Base-by-base conservation (phyloP, 2,888 invertebrate genomes). In the Monochamus alternatus region DNA sequence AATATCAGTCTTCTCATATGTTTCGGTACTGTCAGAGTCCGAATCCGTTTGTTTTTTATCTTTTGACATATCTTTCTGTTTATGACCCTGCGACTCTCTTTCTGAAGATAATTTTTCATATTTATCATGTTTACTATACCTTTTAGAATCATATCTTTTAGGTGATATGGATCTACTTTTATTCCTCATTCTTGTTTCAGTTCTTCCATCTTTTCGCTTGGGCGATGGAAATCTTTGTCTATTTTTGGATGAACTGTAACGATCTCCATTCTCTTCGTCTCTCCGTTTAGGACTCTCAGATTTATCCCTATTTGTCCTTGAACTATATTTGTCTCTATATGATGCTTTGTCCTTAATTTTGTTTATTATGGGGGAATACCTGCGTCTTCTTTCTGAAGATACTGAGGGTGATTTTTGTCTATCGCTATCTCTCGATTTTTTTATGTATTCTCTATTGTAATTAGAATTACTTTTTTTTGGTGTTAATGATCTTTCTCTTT, bases 361-460 rank as follows among this genome's bases (percentile, higher is more conserved):
- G 65, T 47, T 63, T 44, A 58, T 31, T 31, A n/a, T 32, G 8
- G 58, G 63, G 9, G 43, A 30, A 58, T n/a, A 7, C 32, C 65
- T 22, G 7, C 38, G 38, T 62, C 52, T 59, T 5, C 43, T 59
- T 22, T 30, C 31, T 2, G 47, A 12, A 4, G 75, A 68, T 58
- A 38, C 5, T 38, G 71, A 70, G 32, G 69, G 65, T 14, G 73
- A 76, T 14, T 32, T 71, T 22, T 68, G 52, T 63, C 69, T 32
- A 68, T 8, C 67, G n/a, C n/a, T 64, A 22, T 9, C 12, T 32
- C 44, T 47, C 44, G 55, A 64, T 30, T 43, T 44, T 22, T 62
- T 72, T 12, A 32, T 5, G 44, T 31, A n/a, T 62, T 73, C 47
- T 38, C 52, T 73, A 58, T 10, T 66, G 22, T 72, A n/a, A 12